Evolutionary conservation across 1,140 invertebrate genomes (phyloP).

Genomic region (Hyphantria cunea): DNA sequence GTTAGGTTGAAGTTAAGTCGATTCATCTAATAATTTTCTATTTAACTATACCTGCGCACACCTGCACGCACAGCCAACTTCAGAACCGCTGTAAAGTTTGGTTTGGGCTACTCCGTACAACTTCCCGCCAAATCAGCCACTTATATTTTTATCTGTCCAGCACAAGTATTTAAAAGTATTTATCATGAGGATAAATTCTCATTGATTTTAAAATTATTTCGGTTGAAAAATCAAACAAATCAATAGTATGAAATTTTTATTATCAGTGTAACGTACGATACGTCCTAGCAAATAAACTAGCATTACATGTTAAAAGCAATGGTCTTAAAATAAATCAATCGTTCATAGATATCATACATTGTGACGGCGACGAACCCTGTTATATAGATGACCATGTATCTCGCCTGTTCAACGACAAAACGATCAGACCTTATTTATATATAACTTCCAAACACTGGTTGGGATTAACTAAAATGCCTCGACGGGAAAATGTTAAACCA

Average conservation of each 20-base stretch:
- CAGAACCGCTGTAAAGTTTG: too few relatives aligned
- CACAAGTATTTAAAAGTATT: too few relatives aligned
- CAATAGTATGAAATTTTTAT: conserved; percentile 49
- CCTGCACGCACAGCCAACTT: too few relatives aligned
- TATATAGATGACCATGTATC: conserved; percentile 1
- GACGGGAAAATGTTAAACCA: conserved; percentile 5
- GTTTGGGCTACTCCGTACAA: too few relatives aligned
- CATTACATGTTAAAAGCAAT: conserved; percentile 60
- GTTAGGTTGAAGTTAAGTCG: too few relatives aligned
- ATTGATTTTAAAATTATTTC: too few relatives aligned
- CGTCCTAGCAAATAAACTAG: conserved; percentile 57
- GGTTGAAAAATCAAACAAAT: conserved; percentile 31
- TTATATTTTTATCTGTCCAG: too few relatives aligned
- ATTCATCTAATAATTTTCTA: too few relatives aligned
- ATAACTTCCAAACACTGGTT: conserved; percentile 10
- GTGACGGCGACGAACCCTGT: conserved; percentile 29
- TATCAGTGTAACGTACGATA: conserved; percentile 44
- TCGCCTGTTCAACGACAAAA: conserved; percentile 6
- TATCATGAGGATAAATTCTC: too few relatives aligned
- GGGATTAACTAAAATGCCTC: conserved; percentile 7
- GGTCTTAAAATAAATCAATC: conserved; percentile 44
- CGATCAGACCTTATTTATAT: conserved; percentile 4
- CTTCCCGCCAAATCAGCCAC: too few relatives aligned
- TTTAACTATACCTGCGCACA: too few relatives aligned
- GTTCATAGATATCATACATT: conserved; percentile 28